Evolutionary conservation across 2,113 vertebrate genomes (phyloP).

Genomic region (Fregetta grallaria): DNA sequence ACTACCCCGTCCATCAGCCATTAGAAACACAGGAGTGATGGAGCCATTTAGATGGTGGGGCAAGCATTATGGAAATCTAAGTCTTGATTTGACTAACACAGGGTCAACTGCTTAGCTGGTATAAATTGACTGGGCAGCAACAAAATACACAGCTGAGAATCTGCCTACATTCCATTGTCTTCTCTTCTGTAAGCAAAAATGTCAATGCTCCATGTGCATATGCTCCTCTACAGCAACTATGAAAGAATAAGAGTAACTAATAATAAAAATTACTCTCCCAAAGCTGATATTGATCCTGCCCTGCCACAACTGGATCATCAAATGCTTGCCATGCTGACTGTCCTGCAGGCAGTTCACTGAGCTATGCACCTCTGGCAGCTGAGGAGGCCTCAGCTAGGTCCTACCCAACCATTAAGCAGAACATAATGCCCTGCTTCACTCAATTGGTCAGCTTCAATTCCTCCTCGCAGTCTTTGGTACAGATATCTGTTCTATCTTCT

Average conservation of each 20-base stretch:
- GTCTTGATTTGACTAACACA: not conserved
- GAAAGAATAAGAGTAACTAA: not conserved
- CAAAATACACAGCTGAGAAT: not conserved
- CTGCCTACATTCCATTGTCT: not conserved
- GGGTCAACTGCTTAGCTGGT: not conserved
- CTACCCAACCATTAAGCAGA: rapidly evolving
- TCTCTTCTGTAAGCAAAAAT: not conserved
- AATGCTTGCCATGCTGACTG: not conserved
- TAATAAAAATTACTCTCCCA: not conserved
- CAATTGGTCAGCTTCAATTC: not conserved
- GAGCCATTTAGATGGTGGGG: not conserved
- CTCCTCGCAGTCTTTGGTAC: not conserved
- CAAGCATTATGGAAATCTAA: not conserved
- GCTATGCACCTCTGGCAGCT: not conserved
- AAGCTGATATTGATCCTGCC: not conserved
- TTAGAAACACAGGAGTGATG: not conserved
- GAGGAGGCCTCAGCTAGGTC: not conserved
- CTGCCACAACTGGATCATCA: not conserved
- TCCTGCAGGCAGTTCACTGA: not conserved
- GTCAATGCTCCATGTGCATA: not conserved
- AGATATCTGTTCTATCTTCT: not conserved
- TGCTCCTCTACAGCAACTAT: not conserved
- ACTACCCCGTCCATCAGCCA: not conserved
- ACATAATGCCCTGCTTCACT: not conserved
- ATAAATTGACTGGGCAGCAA: not conserved